Evolutionary conservation across 2,113 vertebrate species (phyloP).

Genomic region (Pollachius pollachius): DNA sequence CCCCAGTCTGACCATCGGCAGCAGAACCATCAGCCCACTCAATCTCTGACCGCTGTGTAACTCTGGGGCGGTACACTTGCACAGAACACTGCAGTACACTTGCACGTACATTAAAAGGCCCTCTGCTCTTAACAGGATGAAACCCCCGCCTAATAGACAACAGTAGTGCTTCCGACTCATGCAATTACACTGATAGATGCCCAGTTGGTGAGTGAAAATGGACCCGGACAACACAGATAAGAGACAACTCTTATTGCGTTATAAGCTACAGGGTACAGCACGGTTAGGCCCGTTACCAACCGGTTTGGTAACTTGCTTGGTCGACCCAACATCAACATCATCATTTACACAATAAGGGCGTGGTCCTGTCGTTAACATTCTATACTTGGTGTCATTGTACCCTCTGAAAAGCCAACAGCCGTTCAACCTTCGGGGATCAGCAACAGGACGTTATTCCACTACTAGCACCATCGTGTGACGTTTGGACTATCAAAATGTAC

Average conservation of each 20-base stretch:
- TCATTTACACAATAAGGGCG: not conserved
- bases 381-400: too few relatives aligned
- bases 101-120: slow-evolving; percentile 72
- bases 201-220: slow-evolving; percentile 67
- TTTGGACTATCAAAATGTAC: too few relatives aligned
- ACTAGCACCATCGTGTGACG: too few relatives aligned
- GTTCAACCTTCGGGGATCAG: too few relatives aligned
- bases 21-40: slow-evolving; percentile 48
- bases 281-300: slow-evolving; percentile 59
- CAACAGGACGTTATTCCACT: too few relatives aligned
- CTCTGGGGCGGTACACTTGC: slow-evolving; percentile 60
- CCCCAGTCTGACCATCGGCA: slow-evolving; percentile 36
- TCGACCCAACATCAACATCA: too few relatives aligned
- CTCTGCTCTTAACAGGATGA: slow-evolving; percentile 73
- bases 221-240: slow-evolving; percentile 61
- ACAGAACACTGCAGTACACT: slow-evolving; percentile 60
- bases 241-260: slow-evolving; percentile 73
- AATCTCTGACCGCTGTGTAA: slow-evolving; percentile 56
- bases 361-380: not conserved
- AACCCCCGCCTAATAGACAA: slow-evolving; percentile 76
- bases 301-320: not conserved
- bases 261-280: slow-evolving; percentile 54
- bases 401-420: too few relatives aligned
- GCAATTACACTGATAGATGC: slow-evolving; percentile 81
- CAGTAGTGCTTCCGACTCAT: slow-evolving; percentile 73